Evolutionary conservation across 2,888 invertebrate genomes (phyloP).

Genomic region (Chironomus tentans): DNA sequence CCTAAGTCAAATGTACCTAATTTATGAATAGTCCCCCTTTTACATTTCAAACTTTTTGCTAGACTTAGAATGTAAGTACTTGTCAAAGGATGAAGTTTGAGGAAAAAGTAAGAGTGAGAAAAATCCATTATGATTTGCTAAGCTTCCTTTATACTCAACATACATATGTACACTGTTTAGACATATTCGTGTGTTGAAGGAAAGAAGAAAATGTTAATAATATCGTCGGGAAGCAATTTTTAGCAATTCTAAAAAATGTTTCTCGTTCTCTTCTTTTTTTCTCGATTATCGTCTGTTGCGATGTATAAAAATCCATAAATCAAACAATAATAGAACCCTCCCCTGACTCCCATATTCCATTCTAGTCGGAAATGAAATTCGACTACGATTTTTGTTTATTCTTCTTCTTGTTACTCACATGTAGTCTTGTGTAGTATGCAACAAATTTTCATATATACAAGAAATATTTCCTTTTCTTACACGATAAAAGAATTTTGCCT

Average conservation of each 20-base stretch:
- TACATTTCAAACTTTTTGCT: no score
- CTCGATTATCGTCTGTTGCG: constrained; percentile 3
- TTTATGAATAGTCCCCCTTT: no score
- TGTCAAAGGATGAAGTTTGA: no score
- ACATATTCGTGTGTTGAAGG: background rate
- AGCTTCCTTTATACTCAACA: no score
- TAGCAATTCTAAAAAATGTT: background rate
- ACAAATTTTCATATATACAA: background rate
- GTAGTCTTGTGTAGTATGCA: background rate
- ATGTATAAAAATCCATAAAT: constrained; percentile 12
- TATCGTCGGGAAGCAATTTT: background rate
- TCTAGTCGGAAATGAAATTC: background rate
- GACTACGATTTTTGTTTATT: no score
- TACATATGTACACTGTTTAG: background rate
- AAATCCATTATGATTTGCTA: no score
- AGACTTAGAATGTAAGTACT: no score
- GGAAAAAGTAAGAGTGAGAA: no score
- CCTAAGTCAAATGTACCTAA: no score
- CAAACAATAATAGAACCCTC: constrained; percentile 5
- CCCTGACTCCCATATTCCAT: background rate
- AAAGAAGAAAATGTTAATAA: background rate
- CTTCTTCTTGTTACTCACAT: background rate
- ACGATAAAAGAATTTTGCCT: no score
- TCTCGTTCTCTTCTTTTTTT: background rate
- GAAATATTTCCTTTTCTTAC: no score